Evolutionary conservation across 2,113 vertebrate genomes (phyloP), one percentile per base, ranked within the genome.

Genomic region (Ploceus nigricollis): DNA sequence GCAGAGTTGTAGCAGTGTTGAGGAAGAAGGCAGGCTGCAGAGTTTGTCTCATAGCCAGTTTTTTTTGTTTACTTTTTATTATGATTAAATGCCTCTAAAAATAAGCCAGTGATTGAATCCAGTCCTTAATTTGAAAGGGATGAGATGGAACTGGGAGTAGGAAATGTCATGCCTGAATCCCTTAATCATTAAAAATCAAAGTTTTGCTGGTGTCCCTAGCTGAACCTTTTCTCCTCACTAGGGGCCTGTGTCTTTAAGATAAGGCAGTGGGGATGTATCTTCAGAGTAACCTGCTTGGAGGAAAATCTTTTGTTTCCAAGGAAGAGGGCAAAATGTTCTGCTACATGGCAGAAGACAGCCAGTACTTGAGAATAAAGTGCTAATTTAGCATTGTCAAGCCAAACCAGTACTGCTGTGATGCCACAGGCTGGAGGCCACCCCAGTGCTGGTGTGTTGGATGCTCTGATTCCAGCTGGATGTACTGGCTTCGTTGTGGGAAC

Each of bases 71-170:
- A 58, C 39, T 85, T 95, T 95, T 95, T 0, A 9, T 90, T 88
- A 66, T 80, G 57, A 90, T 94, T 91, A 93, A 94, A 72, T 82
- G 73, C 75, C 70, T 91, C 73, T 85, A 54, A 91, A 96, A 96
- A 90, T 63, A 94, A 95, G 51, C 30, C 20, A 30, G 23, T 66
- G 51, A 66, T 83, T 94, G 82, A 92, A 93, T 87, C 76, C 80
- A 92, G 60, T 35, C 30, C 71, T 87, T 80, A 80, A 95, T 94
- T 75, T 91, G 50, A 91, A 91, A 76, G n/a, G 33, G 21, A 37
- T 21, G 3, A 80, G 80, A 91, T 95, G 63, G 58, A 76, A 45
- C 17, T 69, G 35, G 53, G 70, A 76, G 28, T 76, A 50, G 70
- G 30, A 96, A 93, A 87, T 91, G 61, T 96, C 53, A 79, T 0